A percentile compares a stretch with the other conserved stretches of the same genome.
These are phyloP conservation scores for Gambusia yucatana DNA, from an alignment of 2,797 vertebrate genomes.

Conservation along the genomic window DNA sequence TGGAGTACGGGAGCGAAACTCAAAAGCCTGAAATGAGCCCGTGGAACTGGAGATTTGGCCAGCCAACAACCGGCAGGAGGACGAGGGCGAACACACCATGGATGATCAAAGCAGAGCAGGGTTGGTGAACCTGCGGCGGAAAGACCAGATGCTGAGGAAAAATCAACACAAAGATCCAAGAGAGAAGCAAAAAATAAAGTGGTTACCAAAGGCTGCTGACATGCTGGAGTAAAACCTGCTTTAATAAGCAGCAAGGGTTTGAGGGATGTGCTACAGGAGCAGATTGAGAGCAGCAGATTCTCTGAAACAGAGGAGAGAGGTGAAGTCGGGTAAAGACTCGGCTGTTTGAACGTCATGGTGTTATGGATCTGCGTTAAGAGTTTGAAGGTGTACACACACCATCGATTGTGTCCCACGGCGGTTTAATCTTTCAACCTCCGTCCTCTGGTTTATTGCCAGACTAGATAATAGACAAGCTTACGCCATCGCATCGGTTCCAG, in stretches of 20 bases:
- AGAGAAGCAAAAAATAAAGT: background rate
- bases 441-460: background rate
- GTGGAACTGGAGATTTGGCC: background rate
- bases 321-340: background rate
- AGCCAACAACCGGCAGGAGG: background rate
- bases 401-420: background rate
- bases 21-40: background rate
- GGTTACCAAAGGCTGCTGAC: background rate
- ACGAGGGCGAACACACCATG: background rate
- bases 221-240: background rate
- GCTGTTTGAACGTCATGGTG: background rate
- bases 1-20: background rate
- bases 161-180: conserved; percentile 1
- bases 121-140: background rate
- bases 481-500: conserved; percentile 1
- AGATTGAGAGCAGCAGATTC: background rate
- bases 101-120: background rate
- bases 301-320: background rate
- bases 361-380: background rate
- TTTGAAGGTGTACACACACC: background rate
- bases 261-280: background rate
- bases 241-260: background rate
- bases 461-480: background rate
- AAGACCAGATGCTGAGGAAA: background rate
- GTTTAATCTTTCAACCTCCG: background rate